Base-by-base conservation (phyloP, 2,113 vertebrate genomes). In the Piprites chloris region DNA sequence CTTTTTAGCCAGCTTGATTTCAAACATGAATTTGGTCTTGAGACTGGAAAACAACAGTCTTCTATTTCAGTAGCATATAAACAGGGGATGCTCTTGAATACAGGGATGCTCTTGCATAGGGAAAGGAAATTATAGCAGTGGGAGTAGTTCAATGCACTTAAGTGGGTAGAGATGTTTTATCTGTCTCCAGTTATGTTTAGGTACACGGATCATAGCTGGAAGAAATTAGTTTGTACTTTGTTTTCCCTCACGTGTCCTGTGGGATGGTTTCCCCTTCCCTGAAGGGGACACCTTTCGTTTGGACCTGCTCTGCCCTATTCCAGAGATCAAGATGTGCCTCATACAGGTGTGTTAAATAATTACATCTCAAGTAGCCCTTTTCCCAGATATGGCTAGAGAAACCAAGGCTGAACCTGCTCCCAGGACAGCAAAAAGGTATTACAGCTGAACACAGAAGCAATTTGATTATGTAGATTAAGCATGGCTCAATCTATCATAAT, bases 401-500 rank as follows among this genome's bases (percentile, higher is more conserved):
- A 33, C 76, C 39, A 82, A 58, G 61, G 53, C 76, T 82, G 83
- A 95, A 90, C 52, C 66, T 95, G 39, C 84, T 97, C 90, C 92
- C 84, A 85, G 79, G 91, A 85, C 47, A 82, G 85, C 79, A 71
- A 39, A 77, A 94, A 96, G 66, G 87, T 96, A 83, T 95, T 95
- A 74, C n/a, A 81, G 32, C 68, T 91, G 92, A 97, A 87, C 85
- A 90, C 59, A 96, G 83, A 91, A 85, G 94, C 87, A 97, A 90
- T 97, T 95, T 96, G 97, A 97, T 97, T 96, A 96, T 97, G 87
- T 96, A 97, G 96, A 97, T 98, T 96, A 96, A 95, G 90, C 75
- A 50, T 77, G 78, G 84, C 91, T 96, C 95, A 90, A 71, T 97
- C 93, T 96, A 68, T 97, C 96, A 86, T 85, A 96, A 96, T 97